phyloP scores from a whole-genome alignment of 2,797 vertebrate genomes.

The Syndactyla subalaris region DNA sequence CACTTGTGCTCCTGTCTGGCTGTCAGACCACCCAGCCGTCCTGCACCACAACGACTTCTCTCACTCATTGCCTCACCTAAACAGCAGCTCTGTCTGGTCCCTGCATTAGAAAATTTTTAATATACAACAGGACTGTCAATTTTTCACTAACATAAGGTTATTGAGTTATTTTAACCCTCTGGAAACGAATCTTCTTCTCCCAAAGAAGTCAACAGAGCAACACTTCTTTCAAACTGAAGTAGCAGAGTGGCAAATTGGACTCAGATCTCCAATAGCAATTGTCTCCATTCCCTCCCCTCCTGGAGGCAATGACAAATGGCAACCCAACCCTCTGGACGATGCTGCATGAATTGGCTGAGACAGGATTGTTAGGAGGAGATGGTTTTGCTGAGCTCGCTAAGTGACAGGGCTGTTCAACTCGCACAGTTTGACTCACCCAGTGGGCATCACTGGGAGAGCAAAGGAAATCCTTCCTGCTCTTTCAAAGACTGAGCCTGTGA shows the following conservation, averaged over 20 bases:
- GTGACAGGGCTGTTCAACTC: not conserved
- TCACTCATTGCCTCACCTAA: rapidly evolving
- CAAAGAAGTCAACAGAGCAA: not conserved
- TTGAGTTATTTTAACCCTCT: not conserved
- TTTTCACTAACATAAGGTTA: not conserved
- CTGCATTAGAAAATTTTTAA: not conserved
- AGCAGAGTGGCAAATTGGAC: not conserved
- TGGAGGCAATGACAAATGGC: not conserved
- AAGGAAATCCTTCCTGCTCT: not conserved
- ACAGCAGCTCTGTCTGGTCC: not conserved
- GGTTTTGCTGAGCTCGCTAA: not conserved
- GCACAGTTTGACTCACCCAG: not conserved
- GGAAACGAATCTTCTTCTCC: not conserved
- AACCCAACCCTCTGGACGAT: not conserved
- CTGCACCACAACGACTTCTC: not conserved
- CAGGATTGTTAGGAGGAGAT: not conserved
- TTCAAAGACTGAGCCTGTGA: not conserved
- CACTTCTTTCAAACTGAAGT: not conserved
- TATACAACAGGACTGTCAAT: not conserved
- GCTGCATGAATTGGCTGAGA: not conserved
- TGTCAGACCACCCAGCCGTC: not conserved
- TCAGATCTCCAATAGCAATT: not conserved
- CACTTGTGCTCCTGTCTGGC: not conserved
- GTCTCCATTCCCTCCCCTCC: not conserved
- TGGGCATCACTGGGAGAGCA: not conserved